These are phyloP conservation scores for Cotesia glomerata DNA, from an alignment of 1,140 invertebrate species.

Conservation along the genomic window DNA sequence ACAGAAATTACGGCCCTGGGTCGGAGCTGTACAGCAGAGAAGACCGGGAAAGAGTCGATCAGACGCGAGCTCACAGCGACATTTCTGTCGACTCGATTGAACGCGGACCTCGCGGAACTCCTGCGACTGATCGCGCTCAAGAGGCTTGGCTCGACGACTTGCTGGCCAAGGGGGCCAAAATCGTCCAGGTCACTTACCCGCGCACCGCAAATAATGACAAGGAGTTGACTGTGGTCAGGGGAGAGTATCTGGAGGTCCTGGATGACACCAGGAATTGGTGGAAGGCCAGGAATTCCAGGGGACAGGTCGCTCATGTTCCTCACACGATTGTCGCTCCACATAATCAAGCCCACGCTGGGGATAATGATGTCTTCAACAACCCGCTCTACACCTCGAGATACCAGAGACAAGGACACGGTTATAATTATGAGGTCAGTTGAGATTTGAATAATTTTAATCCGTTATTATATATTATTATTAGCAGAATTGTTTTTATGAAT, in stretches of 20 bases:
- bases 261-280: constrained; percentile 98
- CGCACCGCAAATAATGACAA: constrained; percentile 97
- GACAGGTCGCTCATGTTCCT: constrained; percentile 92
- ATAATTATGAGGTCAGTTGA: constrained; percentile 57
- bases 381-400: constrained; percentile 70
- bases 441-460: not conserved
- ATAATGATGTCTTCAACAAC: constrained; percentile 75
- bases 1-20: constrained; percentile 59
- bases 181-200: constrained; percentile 93
- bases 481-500: not conserved
- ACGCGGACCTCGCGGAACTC: constrained; percentile 61
- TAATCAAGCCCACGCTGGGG: constrained; percentile 54
- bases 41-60: constrained; percentile 54
- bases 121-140: constrained; percentile 57
- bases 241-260: constrained; percentile 93
- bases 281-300: constrained; percentile 91
- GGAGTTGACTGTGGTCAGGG: constrained; percentile 92
- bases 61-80: constrained; percentile 70
- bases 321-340: constrained; percentile 93
- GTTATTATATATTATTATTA: too few relatives aligned
- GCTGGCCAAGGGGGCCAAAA: constrained; percentile 75
- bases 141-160: constrained; percentile 80
- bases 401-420: constrained; percentile 54
- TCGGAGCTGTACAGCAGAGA: constrained; percentile 60
- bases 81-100: constrained; percentile 81